Base-by-base conservation (phyloP, 2,797 vertebrate genomes). In the Erithacus rubecula region DNA sequence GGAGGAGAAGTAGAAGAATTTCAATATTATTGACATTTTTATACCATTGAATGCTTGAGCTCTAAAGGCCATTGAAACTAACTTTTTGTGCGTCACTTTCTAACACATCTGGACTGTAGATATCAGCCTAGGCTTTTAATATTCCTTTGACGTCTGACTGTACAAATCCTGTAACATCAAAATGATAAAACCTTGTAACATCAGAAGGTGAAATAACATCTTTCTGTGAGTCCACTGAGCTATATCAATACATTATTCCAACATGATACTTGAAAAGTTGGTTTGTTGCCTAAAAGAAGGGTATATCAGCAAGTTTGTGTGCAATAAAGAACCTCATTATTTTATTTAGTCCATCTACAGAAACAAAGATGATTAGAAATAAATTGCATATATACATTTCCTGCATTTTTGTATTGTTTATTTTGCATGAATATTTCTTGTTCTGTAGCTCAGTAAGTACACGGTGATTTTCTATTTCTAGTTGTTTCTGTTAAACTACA, bases 181-280 rank as follows among this genome's bases (percentile, higher is more conserved):
- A 55, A 81, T 72, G 43, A 52, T 36, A 47, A 27, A 59, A 39
- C 8, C 36, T 83, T 44, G 20, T 59, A 37, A 53, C 16, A 65
- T 51, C 64, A 71, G 19, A 56, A 82, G 47, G 6, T 44, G 29
- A 90, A 77, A 41, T 55, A 30, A 41, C 5, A 32, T 9, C 18
- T 46, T 63, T 56, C 68, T 91, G 56, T 44, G 34, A 69, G 92
- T 93, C 56, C 68, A 53, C 86, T 95, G 69, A 94, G 65, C 69
- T 64, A 24, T 71, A n/a, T 39, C 62, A 85, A 60, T 70, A 62
- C 2, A 68, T 27, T 77, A 90, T 92, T 94, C 72, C 32, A 65
- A 84, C 74, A 17, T 26, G 6, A 24, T 46, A 14, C 18, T 77
- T 92, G 37, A 89, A 53, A 85, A 44, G 36, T 49, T 60, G 41